phyloP scores from a whole-genome alignment of 2,113 vertebrate genomes.

The Cavia aperea region DNA sequence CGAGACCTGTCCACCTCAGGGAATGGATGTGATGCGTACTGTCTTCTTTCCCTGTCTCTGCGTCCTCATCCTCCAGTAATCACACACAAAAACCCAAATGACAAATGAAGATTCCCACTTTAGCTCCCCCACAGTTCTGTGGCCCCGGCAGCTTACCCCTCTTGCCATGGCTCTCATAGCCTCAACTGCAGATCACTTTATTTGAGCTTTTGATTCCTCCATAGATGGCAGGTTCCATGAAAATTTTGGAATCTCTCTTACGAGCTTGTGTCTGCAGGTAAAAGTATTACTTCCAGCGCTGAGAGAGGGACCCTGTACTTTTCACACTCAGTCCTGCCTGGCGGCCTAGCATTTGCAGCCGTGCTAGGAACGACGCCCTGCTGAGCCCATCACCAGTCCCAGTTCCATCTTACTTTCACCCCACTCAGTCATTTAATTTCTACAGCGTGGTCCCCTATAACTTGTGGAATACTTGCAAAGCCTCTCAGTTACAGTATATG shows the following conservation, averaged over 20 bases:
- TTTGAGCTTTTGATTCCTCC: neutral
- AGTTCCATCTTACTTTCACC: neutral
- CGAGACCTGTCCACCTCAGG: neutral
- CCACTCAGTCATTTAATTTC: neutral
- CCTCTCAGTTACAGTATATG: neutral
- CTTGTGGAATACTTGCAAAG: slow-evolving; percentile 11
- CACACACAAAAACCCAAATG: neutral
- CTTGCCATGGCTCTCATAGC: too few species aligned
- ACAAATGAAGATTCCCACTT: neutral
- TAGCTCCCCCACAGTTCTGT: neutral
- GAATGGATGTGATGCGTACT: neutral
- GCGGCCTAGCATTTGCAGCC: neutral
- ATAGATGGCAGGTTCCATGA: neutral
- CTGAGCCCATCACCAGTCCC: neutral
- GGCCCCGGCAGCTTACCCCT: neutral
- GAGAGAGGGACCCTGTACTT: neutral
- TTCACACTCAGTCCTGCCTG: neutral
- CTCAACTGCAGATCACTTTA: neutral
- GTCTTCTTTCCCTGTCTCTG: neutral
- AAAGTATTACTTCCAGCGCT: neutral
- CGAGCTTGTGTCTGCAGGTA: neutral
- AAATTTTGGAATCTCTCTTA: neutral
- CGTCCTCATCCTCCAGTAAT: neutral
- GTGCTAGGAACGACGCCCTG: neutral
- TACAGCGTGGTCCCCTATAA: neutral